phyloP scores from a whole-genome alignment of 2,888 invertebrate genomes.

The Sarcophaga rosellei region DNA sequence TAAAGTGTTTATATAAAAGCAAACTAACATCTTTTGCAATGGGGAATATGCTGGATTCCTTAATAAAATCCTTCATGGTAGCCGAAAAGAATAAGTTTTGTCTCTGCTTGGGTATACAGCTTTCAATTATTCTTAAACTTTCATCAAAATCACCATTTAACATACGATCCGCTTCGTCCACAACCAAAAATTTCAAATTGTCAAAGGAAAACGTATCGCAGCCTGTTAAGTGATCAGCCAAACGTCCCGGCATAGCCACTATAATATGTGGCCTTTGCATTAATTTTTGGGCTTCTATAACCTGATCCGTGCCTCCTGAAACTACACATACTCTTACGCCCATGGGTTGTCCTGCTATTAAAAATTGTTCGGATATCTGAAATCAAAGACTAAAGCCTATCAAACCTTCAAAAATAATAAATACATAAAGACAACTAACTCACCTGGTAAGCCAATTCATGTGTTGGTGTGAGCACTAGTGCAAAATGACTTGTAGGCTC shows the following conservation, averaged over 20 bases:
- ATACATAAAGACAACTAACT: slow-evolving; percentile 6
- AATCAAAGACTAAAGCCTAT: slow-evolving; percentile 74
- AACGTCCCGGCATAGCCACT: slow-evolving; percentile 96
- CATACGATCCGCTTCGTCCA: slow-evolving; percentile 96
- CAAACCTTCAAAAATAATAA: slow-evolving; percentile 1
- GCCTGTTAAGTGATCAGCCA: slow-evolving; percentile 95
- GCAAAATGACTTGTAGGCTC: slow-evolving; percentile 99
- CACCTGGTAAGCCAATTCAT: slow-evolving; percentile 92
- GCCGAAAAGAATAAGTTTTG: slow-evolving; percentile 97
- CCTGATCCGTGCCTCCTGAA: slow-evolving; percentile 97
- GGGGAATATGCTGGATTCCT: slow-evolving; percentile 85
- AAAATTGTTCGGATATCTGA: slow-evolving; percentile 97
- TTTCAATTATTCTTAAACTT: slow-evolving; percentile 90
- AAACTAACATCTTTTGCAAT: slow-evolving; percentile 84
- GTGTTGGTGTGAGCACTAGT: slow-evolving; percentile 95
- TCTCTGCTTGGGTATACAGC: slow-evolving; percentile 87
- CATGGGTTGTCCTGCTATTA: slow-evolving; percentile 93
- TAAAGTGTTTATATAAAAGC: not conserved
- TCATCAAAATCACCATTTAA: slow-evolving; percentile 91
- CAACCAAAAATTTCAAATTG: slow-evolving; percentile 91
- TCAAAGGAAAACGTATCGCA: slow-evolving; percentile 91
- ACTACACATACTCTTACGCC: slow-evolving; percentile 92
- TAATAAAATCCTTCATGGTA: slow-evolving; percentile 93
- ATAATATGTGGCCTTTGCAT: slow-evolving; percentile 95
- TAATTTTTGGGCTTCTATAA: slow-evolving; percentile 92